Conservation (phyloP, 1,140 invertebrate genomes). For the Drosophila subpulchrella region DNA sequence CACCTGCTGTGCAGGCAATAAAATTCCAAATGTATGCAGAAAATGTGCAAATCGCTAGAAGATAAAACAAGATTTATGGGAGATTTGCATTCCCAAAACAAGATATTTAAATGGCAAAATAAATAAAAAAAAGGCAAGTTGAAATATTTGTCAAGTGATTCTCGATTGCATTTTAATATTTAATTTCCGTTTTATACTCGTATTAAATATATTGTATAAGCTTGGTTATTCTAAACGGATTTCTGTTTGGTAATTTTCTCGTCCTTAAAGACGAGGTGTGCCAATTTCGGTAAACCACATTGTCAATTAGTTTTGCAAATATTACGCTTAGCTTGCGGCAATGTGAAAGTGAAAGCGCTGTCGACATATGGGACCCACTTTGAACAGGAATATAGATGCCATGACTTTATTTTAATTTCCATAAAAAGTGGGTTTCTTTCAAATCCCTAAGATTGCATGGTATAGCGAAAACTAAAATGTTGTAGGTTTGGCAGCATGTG, state of each 20-base stretch:
- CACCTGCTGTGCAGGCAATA: slow-evolving; percentile 22
- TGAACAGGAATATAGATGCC: neutral
- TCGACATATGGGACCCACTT: neutral
- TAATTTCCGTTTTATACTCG: neutral
- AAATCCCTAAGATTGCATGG: too few relatives aligned
- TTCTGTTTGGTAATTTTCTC: neutral
- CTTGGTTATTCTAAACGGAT: too few relatives aligned
- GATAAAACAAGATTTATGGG: slow-evolving; percentile 5
- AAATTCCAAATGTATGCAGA: slow-evolving; percentile 8
- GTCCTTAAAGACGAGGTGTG: neutral
- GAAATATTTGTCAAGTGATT: neutral
- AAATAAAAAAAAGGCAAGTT: neutral
- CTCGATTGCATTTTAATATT: neutral
- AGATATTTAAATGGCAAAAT: neutral
- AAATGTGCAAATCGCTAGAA: neutral
- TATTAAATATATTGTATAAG: neutral
- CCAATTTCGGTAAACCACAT: too few relatives aligned
- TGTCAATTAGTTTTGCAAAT: neutral
- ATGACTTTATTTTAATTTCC: too few relatives aligned
- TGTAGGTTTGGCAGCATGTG: too few relatives aligned
- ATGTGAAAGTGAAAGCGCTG: neutral
- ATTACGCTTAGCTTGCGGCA: neutral
- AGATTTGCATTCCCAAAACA: neutral
- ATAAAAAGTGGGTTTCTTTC: too few relatives aligned
- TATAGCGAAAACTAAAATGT: too few relatives aligned